These are phyloP conservation scores for Nestor notabilis DNA, from an alignment of 2,113 vertebrate genomes.

Conservation along the genomic window DNA sequence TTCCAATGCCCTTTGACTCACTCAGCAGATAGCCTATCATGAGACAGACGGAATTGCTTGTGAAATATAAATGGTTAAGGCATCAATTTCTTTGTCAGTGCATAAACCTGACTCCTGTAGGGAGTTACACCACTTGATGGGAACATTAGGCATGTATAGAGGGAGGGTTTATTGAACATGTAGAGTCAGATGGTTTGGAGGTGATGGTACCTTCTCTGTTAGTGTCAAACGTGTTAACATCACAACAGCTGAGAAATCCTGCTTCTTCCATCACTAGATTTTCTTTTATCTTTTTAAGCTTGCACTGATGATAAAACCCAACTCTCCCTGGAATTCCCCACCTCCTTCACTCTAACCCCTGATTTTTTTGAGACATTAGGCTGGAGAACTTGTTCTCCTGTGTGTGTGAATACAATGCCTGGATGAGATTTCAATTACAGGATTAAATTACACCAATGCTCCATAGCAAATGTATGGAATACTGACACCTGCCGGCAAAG, in stretches of 20 bases:
- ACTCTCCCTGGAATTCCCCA: not conserved
- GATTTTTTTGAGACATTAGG: not conserved
- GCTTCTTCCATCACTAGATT: not conserved
- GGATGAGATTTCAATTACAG: not conserved
- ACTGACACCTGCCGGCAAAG: conserved; percentile 69
- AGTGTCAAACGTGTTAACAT: not conserved
- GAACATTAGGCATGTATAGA: not conserved
- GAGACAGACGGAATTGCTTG: not conserved
- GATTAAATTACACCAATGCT: not conserved
- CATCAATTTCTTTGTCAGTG: not conserved
- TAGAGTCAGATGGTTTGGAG: not conserved
- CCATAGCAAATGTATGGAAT: conserved; percentile 29
- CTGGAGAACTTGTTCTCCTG: not conserved
- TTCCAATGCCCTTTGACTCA: conserved; percentile 39
- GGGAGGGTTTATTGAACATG: not conserved
- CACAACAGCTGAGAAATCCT: not conserved
- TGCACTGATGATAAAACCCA: not conserved
- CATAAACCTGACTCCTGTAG: not conserved
- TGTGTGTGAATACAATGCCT: not conserved
- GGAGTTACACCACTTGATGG: not conserved
- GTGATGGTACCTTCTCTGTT: not conserved
- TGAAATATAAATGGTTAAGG: not conserved
- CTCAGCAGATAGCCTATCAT: not conserved
- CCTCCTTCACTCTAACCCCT: not conserved
- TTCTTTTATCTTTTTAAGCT: not conserved